phyloP scores from a whole-genome alignment of 37 sponge, comb jelly and placozoan species.

The Eunapius fragilis region DNA sequence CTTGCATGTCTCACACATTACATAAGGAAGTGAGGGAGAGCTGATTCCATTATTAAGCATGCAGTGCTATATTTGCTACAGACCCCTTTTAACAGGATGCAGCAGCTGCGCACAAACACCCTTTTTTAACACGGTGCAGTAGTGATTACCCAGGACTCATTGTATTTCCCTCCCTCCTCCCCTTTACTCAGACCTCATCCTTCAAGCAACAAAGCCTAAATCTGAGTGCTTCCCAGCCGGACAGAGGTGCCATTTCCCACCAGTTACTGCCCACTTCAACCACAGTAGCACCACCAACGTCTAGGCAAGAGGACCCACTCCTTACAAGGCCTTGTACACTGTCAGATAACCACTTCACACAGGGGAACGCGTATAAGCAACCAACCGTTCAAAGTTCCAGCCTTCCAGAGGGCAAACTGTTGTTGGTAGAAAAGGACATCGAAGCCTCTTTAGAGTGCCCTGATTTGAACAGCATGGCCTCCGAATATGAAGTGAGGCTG shows the following conservation, averaged over 20 bases:
- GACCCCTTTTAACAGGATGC: too few relatives aligned
- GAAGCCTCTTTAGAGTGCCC: background rate
- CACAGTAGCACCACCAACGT: background rate
- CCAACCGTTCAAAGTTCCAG: background rate
- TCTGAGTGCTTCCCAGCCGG: background rate
- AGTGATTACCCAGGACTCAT: background rate
- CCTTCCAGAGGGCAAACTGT: background rate
- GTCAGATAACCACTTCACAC: background rate
- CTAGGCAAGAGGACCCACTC: background rate
- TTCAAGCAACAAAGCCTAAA: background rate
- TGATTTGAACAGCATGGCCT: background rate
- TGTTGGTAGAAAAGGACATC: background rate
- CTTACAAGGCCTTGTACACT: background rate
- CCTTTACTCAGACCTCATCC: background rate
- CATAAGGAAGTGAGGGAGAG: too few relatives aligned
- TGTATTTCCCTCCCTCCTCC: background rate
- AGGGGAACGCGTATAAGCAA: background rate
- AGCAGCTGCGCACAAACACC: too few relatives aligned
- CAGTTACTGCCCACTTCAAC: background rate
- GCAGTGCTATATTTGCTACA: too few relatives aligned
- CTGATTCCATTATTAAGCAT: too few relatives aligned
- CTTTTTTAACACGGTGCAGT: background rate
- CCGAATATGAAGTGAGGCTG: background rate
- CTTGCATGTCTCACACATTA: too few relatives aligned
- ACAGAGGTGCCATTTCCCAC: background rate